Conservation (phyloP, 1,140 invertebrate genomes). For the Bactericera cockerelli region DNA sequence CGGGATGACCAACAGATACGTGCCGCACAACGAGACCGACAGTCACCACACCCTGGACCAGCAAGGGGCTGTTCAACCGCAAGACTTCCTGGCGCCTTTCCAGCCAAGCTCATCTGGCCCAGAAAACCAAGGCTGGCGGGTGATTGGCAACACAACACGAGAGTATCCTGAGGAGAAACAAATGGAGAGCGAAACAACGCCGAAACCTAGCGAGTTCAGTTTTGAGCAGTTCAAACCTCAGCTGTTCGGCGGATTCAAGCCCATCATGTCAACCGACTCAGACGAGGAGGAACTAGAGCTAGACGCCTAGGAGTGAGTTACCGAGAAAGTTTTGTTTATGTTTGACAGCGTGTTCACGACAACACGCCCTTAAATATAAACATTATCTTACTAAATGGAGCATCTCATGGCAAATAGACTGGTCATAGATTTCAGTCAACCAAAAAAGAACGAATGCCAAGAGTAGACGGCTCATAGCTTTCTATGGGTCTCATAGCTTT, state of each 20-base stretch:
- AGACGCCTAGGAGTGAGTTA: neutral
- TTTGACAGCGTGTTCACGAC: conserved; percentile 1
- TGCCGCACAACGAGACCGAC: neutral
- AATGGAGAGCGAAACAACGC: conserved; percentile 16
- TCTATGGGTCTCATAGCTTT: no score
- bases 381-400: neutral
- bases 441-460: no score
- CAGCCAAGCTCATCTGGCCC: conserved; percentile 44
- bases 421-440: no score
- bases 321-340: conserved; percentile 4
- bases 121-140: conserved; percentile 43
- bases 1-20: neutral
- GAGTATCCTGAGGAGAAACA: conserved; percentile 26
- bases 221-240: conserved; percentile 54
- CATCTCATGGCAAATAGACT: no score
- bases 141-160: conserved; percentile 31
- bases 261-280: conserved; percentile 31
- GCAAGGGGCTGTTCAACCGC: conserved; percentile 25
- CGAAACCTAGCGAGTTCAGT: conserved; percentile 17
- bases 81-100: conserved; percentile 50
- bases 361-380: conserved; percentile 5
- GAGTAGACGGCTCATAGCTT: no score
- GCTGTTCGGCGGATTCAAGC: conserved; percentile 48
- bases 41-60: neutral
- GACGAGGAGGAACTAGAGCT: conserved; percentile 13